Evolutionary conservation across 2,888 invertebrate genomes (phyloP).

Genomic region (Marasmarcha lunaedactyla): DNA sequence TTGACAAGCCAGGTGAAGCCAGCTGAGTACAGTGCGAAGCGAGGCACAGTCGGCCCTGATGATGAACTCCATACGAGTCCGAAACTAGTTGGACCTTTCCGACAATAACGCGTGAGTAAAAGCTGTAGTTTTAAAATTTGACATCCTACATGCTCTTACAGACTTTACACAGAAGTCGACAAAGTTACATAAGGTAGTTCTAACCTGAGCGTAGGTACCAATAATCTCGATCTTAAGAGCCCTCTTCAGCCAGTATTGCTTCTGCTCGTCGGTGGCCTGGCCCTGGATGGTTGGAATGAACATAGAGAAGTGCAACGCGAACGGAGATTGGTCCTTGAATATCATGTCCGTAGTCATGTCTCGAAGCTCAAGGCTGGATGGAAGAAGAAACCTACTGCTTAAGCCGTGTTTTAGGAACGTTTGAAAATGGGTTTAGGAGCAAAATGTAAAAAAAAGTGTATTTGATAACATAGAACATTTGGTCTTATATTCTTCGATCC

Average conservation of each 20-base stretch:
- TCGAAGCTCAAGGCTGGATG: conserved; percentile 30
- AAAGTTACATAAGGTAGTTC: not conserved
- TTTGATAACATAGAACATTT: too few relatives aligned
- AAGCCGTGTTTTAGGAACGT: not conserved
- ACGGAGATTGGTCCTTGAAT: conserved; percentile 76
- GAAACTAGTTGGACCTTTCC: too few relatives aligned
- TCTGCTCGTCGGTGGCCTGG: conserved; percentile 88
- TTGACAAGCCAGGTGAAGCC: too few relatives aligned
- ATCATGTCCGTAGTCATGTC: conserved; percentile 29
- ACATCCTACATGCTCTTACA: too few relatives aligned
- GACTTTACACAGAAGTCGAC: too few relatives aligned
- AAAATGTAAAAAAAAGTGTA: not conserved
- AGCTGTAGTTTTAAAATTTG: too few relatives aligned
- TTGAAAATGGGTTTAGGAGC: not conserved
- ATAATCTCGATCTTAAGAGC: conserved; percentile 85
- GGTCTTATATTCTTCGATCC: too few relatives aligned
- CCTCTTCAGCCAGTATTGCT: conserved; percentile 83
- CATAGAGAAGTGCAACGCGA: conserved; percentile 86
- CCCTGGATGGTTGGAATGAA: conserved; percentile 89
- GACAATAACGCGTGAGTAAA: too few relatives aligned
- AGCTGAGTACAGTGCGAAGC: too few relatives aligned
- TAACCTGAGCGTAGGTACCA: conserved; percentile 93
- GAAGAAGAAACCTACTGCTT: not conserved
- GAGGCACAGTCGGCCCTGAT: too few relatives aligned
- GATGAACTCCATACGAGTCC: too few relatives aligned